Percentiles rank a stretch among this genome's conserved stretches.
phyloP scores from a whole-genome alignment of 2,797 vertebrate genomes.

The Chrosomus eos region DNA sequence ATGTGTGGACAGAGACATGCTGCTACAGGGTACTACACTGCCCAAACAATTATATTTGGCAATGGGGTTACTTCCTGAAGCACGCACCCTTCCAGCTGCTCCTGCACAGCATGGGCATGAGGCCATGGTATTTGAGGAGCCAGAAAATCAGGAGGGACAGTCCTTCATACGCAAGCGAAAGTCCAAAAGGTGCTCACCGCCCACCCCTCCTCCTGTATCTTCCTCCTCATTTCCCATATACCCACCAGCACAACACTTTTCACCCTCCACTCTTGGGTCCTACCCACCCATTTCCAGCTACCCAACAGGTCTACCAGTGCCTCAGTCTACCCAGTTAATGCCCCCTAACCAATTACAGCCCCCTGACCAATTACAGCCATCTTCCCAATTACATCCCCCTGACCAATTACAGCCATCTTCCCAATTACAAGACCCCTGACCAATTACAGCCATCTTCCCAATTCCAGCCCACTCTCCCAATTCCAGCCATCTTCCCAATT shows the following conservation, averaged over 20 bases:
- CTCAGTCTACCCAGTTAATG: background rate
- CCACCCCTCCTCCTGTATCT: background rate
- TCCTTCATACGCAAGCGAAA: background rate
- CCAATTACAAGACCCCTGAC: background rate
- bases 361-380: fast-evolving
- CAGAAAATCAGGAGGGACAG: background rate
- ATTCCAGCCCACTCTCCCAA: background rate
- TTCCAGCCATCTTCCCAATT: too few relatives aligned
- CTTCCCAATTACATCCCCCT: background rate
- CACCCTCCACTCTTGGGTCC: background rate
- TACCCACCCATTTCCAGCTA: background rate
- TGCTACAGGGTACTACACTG: background rate
- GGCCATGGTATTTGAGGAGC: background rate
- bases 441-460: background rate
- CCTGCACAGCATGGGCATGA: background rate
- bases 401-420: fast-evolving
- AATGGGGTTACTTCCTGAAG: background rate
- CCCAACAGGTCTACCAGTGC: background rate
- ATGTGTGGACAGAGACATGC: background rate
- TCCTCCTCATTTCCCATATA: background rate
- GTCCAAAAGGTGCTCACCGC: background rate
- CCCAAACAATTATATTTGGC: background rate
- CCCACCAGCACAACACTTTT: background rate
- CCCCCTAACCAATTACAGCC: background rate
- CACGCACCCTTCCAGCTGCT: background rate